Base-by-base conservation (phyloP, 2,888 invertebrate genomes). In the Caenorhabditis angaria region DNA sequence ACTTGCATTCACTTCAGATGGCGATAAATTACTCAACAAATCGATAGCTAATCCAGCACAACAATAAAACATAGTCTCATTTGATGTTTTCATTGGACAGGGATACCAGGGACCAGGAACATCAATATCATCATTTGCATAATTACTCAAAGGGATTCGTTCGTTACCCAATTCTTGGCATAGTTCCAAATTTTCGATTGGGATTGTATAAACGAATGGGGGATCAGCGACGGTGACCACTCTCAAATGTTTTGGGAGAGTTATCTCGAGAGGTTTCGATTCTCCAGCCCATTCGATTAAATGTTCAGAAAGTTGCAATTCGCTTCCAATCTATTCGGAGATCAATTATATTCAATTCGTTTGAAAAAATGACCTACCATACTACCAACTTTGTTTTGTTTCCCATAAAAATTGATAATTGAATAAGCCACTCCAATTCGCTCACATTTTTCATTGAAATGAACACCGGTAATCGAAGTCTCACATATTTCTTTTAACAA, bases 41-140 rank as follows among this genome's bases (percentile, higher is more conserved):
- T 85, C 85, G 25, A 85, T 82, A 0, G 85, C 84, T 47, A 82
- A 76, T 3, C 85, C 85, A 24, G 83, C 77, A 71, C 85, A 85
- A 63, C 85, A 85, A 62, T 70, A 85, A 54, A 72, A 71, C 29
- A 76, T 72, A n/a, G 77, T 80, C 2, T 53, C 48, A 50, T 76
- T 78, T 10, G 48, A 50, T 6, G 58, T 61, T 4, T 59, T 64
- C 61, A 72, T 63, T 25, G 81, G 77, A 61, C 85, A 85, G 0
- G 82, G 78, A 35, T 77, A 78, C 85, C 85, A 85, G 1, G 84
- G 82, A 10, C 85, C 85, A 2, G 72, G 70, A 83, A 84, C 77
- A 32, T 62, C 58, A 54, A 77, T 74, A n/a, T 55, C 69, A 35
- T 74, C 69, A 35, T 1, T 61, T 67, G 18, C 67, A 64, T 59